phyloP scores from a whole-genome alignment of 2,797 vertebrate genomes.

The Loris lydekkerianus region DNA sequence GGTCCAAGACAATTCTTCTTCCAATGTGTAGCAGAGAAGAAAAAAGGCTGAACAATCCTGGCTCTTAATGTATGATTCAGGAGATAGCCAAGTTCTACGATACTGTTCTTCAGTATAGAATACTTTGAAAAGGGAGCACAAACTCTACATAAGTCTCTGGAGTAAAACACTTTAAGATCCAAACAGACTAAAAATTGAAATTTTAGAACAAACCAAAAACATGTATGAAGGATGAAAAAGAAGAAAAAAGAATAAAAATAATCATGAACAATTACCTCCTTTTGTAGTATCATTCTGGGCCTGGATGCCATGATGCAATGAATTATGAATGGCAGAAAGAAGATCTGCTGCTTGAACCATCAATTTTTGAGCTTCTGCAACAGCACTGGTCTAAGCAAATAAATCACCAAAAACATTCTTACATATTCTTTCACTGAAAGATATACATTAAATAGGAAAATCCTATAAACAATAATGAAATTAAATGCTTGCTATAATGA shows the following conservation, averaged over 20 bases:
- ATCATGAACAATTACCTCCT: slow-evolving; percentile 92
- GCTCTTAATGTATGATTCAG: not conserved
- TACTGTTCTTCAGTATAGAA: not conserved
- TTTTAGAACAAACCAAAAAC: slow-evolving; percentile 34
- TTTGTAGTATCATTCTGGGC: slow-evolving; percentile 99
- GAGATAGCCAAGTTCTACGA: not conserved
- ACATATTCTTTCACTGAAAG: slow-evolving; percentile 84
- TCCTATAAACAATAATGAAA: slow-evolving; percentile 81
- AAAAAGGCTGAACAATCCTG: too few species aligned
- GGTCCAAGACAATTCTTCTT: too few species aligned
- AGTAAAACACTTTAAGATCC: slow-evolving; percentile 23
- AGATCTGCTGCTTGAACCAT: slow-evolving; percentile 97
- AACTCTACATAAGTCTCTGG: not conserved
- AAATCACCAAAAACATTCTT: slow-evolving; percentile 83
- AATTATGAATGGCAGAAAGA: slow-evolving; percentile 96
- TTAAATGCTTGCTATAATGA: slow-evolving; percentile 63
- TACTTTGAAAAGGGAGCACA: not conserved
- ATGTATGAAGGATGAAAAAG: not conserved
- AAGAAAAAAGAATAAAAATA: slow-evolving; percentile 36
- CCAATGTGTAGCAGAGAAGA: too few species aligned
- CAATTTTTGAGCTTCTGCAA: slow-evolving; percentile 98
- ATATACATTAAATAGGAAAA: slow-evolving; percentile 80
- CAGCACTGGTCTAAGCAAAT: slow-evolving; percentile 94
- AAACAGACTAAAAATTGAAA: not conserved
- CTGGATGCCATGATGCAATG: slow-evolving; percentile 96